A percentile compares a stretch with the other conserved stretches of the same genome.
Evolutionary conservation across 1,140 invertebrate genomes (phyloP).

Genomic region (Frieseomelitta varia): DNA sequence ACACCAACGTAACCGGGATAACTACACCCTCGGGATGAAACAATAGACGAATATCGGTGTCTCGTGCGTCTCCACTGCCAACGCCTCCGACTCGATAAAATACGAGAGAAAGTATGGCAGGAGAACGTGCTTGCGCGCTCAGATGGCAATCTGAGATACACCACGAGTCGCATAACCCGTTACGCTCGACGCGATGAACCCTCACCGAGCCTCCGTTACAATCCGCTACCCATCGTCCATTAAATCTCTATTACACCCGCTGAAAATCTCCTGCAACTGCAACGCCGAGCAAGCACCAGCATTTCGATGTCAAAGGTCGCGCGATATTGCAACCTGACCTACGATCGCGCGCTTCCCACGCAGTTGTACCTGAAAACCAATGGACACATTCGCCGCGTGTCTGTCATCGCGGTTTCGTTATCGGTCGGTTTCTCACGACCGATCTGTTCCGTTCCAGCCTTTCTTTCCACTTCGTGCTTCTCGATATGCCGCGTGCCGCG

Average conservation of each 20-base stretch:
- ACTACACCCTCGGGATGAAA: constrained; percentile 10
- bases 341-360: constrained; percentile 57
- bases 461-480: background rate
- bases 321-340: constrained; percentile 56
- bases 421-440: constrained; percentile 38
- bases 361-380: constrained; percentile 47
- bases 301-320: constrained; percentile 43
- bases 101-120: background rate
- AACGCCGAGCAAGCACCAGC: background rate
- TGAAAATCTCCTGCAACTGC: constrained; percentile 52
- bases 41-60: constrained; percentile 17
- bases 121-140: background rate
- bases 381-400: constrained; percentile 30
- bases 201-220: constrained; percentile 44
- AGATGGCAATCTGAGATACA: constrained; percentile 55
- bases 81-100: constrained; percentile 8
- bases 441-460: background rate
- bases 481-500: background rate
- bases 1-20: constrained; percentile 13
- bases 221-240: constrained; percentile 59
- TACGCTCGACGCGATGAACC: constrained; percentile 38
- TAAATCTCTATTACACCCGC: constrained; percentile 53
- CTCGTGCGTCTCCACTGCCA: background rate
- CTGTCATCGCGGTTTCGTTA: constrained; percentile 37
- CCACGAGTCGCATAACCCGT: constrained; percentile 16